Percentiles rank a stretch among this genome's conserved stretches.
These are phyloP conservation scores for Drosophila nasuta DNA, from an alignment of 1,140 invertebrate species.

Conservation along the genomic window DNA sequence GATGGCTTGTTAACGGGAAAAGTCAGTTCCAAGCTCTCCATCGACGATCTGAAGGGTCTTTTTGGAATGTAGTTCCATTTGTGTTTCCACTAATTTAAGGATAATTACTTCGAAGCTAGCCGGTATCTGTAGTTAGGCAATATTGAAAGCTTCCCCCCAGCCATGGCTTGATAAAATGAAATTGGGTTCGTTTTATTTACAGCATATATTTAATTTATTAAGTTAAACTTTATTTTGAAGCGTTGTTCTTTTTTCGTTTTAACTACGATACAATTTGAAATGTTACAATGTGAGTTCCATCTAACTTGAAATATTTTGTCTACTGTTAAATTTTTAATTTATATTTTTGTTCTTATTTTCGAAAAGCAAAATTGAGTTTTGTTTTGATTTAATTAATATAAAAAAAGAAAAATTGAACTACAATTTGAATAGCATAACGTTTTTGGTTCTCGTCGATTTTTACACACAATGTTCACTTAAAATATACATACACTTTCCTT, in stretches of 20 bases:
- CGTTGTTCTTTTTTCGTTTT: constrained; percentile 46
- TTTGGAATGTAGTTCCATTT: constrained; percentile 87
- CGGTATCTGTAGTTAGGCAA: neutral
- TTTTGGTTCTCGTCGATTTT: constrained; percentile 65
- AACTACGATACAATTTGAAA: constrained; percentile 52
- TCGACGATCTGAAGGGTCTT: constrained; percentile 92
- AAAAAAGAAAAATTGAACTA: constrained; percentile 65
- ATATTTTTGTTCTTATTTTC: constrained; percentile 38
- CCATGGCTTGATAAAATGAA: neutral
- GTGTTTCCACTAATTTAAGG: neutral
- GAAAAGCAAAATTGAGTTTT: constrained; percentile 19
- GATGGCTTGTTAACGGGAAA: constrained; percentile 90
- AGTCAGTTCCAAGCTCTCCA: constrained; percentile 88
- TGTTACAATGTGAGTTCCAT: constrained; percentile 35
- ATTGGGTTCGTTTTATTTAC: constrained; percentile 17
- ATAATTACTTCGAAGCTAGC: neutral
- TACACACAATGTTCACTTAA: constrained; percentile 37
- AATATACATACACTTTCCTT: constrained; percentile 10
- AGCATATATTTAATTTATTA: constrained; percentile 55
- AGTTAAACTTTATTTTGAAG: constrained; percentile 54
- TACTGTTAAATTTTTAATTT: constrained; percentile 44
- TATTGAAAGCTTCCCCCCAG: neutral
- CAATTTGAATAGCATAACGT: constrained; percentile 78
- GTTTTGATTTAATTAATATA: constrained; percentile 45
- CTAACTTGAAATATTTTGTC: constrained; percentile 52